Percentiles rank a stretch among this genome's conserved stretches.
These are phyloP conservation scores for Cephus cinctus DNA, from an alignment of 1,140 invertebrate species.

Conservation along the genomic window DNA sequence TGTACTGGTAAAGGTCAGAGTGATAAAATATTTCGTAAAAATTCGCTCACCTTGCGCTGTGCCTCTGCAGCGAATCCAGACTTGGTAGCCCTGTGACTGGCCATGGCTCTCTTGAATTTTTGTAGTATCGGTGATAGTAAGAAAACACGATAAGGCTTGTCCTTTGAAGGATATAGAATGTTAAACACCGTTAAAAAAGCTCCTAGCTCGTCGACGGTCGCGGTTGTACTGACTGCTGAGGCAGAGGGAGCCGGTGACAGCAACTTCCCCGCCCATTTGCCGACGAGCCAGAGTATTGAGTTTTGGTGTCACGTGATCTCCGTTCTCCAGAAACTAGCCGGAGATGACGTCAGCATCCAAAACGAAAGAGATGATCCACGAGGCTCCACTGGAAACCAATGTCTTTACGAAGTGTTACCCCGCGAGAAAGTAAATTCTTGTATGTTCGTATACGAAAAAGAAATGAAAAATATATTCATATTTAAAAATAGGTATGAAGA, in stretches of 20 bases:
- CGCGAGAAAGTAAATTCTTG: too few species aligned
- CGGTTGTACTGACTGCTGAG: conserved; percentile 32
- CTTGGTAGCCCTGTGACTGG: conserved; percentile 85
- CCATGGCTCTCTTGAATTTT: conserved; percentile 68
- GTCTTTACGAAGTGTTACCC: too few species aligned
- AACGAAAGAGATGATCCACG: too few species aligned
- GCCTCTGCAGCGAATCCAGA: conserved; percentile 93
- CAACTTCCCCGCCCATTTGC: conserved; percentile 30
- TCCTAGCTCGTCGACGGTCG: conserved; percentile 28
- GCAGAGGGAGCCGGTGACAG: conserved; percentile 21
- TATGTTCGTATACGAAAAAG: too few species aligned
- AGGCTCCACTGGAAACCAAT: too few species aligned
- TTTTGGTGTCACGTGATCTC: conserved; percentile 37
- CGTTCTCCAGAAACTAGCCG: conserved; percentile 33
- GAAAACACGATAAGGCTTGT: too few species aligned
- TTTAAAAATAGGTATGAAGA: background rate
- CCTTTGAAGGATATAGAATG: too few species aligned
- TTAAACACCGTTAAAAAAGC: too few species aligned
- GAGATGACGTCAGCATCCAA: conserved; percentile 38
- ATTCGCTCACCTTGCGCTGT: conserved; percentile 77
- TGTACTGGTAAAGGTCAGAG: too few species aligned
- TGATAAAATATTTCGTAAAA: conserved; percentile 1
- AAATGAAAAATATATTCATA: background rate
- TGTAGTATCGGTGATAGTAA: too few species aligned
- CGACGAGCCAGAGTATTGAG: conserved; percentile 24